Conservation (phyloP, 2,888 invertebrate genomes). For the Nesidiocoris tenuis region DNA sequence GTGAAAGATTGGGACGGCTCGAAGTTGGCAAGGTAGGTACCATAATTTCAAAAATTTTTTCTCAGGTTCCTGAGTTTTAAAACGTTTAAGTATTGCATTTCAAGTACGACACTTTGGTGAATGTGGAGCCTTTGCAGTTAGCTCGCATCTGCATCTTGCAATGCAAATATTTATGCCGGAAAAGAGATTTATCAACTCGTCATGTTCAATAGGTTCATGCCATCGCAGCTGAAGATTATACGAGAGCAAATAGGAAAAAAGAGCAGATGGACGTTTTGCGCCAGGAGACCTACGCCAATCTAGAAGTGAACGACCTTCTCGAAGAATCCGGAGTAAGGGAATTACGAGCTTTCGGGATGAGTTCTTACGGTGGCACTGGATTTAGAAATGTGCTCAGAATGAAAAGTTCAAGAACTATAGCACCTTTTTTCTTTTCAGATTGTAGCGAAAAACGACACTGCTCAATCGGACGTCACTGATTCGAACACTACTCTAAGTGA, state of each 20-base stretch:
- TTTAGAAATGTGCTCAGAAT: background rate
- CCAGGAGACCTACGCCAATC: conserved; percentile 69
- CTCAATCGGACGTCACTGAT: conserved; percentile 53
- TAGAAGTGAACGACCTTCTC: conserved; percentile 73
- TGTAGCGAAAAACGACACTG: conserved; percentile 62
- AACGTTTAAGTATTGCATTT: too few relatives aligned
- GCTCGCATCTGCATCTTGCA: too few relatives aligned
- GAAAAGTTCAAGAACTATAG: background rate
- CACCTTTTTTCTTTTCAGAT: conserved; percentile 10
- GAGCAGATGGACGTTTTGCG: conserved; percentile 85
- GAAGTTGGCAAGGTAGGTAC: conserved; percentile 74
- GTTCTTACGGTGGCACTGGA: too few relatives aligned
- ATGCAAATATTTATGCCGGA: background rate
- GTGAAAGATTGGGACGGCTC: conserved; percentile 86
- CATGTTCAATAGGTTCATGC: conserved; percentile 64
- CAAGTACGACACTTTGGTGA: too few relatives aligned
- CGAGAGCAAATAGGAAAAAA: conserved; percentile 83
- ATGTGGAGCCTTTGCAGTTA: too few relatives aligned
- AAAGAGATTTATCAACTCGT: background rate
- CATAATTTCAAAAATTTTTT: too few relatives aligned
- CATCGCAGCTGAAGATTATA: conserved; percentile 88
- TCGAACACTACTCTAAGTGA: conserved; percentile 48
- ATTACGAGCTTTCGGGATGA: too few relatives aligned
- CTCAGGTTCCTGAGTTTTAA: too few relatives aligned
- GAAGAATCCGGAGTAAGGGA: conserved; percentile 76